Percentiles rank a stretch among this genome's conserved stretches.
Evolutionary conservation across 2,888 invertebrate species (phyloP).

Genomic region (Conus canariensis): DNA sequence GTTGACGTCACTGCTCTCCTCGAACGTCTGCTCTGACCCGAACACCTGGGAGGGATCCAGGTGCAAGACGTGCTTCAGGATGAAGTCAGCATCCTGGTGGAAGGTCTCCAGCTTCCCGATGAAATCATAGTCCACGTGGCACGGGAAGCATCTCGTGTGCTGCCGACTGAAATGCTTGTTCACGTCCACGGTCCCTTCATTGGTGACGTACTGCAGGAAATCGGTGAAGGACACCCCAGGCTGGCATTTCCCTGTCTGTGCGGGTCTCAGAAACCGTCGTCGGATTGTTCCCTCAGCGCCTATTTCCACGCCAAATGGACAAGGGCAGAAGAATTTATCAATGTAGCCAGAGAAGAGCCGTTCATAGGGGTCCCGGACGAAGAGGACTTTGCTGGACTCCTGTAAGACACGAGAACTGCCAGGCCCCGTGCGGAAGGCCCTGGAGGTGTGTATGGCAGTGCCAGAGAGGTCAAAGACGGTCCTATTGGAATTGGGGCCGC

Average conservation of each 20-base stretch:
- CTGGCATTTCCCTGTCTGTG: background rate
- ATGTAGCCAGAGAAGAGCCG: slow-evolving; percentile 30
- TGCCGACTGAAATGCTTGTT: background rate
- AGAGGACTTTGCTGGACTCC: background rate
- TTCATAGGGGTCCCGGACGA: slow-evolving; percentile 29
- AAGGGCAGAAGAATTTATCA: slow-evolving; percentile 14
- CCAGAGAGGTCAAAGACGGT: slow-evolving; percentile 4
- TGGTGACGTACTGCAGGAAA: slow-evolving; percentile 15
- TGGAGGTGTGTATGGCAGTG: background rate
- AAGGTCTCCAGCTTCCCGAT: slow-evolving; percentile 34
- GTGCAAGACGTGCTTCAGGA: background rate
- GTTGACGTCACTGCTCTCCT: slow-evolving; percentile 20
- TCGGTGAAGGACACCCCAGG: background rate
- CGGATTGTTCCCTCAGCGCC: background rate
- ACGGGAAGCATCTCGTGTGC: background rate
- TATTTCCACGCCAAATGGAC: background rate
- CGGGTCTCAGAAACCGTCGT: background rate
- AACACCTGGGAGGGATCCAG: background rate
- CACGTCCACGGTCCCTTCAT: background rate
- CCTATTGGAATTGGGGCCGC: background rate
- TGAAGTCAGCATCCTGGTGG: background rate
- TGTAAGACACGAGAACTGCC: background rate
- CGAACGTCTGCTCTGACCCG: background rate
- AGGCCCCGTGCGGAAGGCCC: background rate
- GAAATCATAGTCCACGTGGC: slow-evolving; percentile 2